Evolutionary conservation across 2,797 vertebrate genomes (phyloP).

Genomic region (Premnoplex brunnescens): DNA sequence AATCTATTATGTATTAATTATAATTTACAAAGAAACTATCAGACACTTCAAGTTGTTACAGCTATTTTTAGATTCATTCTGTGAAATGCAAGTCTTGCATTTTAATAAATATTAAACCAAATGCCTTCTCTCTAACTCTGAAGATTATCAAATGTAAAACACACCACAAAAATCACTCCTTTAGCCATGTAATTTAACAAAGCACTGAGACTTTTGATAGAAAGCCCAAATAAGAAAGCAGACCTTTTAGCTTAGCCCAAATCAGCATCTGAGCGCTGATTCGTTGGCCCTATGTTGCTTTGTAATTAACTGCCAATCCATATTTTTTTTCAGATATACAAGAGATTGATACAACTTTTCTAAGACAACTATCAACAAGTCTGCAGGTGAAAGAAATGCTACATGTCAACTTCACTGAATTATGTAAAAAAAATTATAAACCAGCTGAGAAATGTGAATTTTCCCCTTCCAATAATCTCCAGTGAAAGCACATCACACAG

Average conservation of each 20-base stretch:
- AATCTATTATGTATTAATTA: constrained; percentile 8
- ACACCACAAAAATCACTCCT: neutral
- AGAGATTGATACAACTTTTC: neutral
- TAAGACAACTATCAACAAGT: neutral
- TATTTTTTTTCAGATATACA: neutral
- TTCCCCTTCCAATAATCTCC: neutral
- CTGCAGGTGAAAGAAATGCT: neutral
- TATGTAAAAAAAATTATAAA: neutral
- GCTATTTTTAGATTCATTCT: neutral
- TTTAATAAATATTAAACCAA: constrained; percentile 19
- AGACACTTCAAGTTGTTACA: neutral
- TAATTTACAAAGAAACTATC: constrained; percentile 6
- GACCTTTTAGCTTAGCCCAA: neutral
- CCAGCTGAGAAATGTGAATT: neutral
- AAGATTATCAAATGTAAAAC: neutral
- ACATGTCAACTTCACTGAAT: neutral
- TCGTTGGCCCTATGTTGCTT: neutral
- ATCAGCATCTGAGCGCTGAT: neutral
- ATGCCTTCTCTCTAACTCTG: neutral
- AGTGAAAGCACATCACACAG: neutral
- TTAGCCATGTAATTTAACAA: neutral
- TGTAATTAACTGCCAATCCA: neutral
- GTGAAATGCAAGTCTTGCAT: neutral
- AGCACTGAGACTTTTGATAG: neutral
- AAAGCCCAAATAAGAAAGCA: neutral